Evolutionary conservation across 2,113 vertebrate genomes (phyloP).

Genomic region (Dromas ardeola): DNA sequence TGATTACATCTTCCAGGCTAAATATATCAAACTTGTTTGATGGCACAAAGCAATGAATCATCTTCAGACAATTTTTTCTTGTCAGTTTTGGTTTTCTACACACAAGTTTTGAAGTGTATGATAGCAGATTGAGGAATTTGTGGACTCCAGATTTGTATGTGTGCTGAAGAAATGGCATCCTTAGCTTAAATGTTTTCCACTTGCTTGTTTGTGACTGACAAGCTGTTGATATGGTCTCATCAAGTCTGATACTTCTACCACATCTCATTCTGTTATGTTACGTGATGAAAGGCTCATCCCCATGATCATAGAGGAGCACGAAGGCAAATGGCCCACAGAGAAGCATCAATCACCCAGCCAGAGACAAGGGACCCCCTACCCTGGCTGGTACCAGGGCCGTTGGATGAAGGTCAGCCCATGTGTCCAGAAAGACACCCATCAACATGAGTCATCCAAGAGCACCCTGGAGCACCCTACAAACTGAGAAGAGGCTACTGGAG

Average conservation of each 20-base stretch:
- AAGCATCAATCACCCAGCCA: not conserved
- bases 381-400: too few relatives aligned
- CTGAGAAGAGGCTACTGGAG: too few relatives aligned
- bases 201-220: not conserved
- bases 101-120: not conserved
- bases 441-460: not conserved
- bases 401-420: not conserved
- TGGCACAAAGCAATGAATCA: not conserved
- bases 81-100: not conserved
- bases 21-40: accelerated
- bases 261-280: not conserved
- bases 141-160: not conserved
- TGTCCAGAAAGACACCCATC: too few relatives aligned
- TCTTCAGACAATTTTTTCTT: not conserved
- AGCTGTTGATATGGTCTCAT: not conserved
- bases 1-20: not conserved
- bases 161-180: not conserved
- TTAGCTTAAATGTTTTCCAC: not conserved
- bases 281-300: not conserved
- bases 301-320: not conserved
- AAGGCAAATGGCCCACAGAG: not conserved
- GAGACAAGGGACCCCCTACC: too few relatives aligned
- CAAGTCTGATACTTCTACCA: not conserved
- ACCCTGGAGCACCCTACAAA: not conserved
- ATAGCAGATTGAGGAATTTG: not conserved